Base-by-base conservation (phyloP, 2,797 vertebrate genomes). In the Siniperca scherzeri region DNA sequence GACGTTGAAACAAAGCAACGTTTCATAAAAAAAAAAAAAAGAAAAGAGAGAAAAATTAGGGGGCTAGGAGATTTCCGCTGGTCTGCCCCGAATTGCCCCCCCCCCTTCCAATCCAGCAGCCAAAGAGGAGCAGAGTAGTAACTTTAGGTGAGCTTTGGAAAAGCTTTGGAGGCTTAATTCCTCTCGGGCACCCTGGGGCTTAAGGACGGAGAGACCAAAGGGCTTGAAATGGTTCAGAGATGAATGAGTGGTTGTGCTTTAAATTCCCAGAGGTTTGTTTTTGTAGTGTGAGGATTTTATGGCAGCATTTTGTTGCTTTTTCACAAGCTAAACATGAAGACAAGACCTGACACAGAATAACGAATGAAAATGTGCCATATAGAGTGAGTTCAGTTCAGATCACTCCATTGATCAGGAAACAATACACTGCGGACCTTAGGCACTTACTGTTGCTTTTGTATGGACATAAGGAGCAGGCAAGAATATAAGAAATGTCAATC, bases 1-100 rank as follows among this genome's bases (percentile, higher is more conserved):
- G 89, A 72, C 94, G 89, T 93, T 93, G 93, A 95, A 96, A 96
- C 95, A 96, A 95, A 94, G 92, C 79, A 73, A 92, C 68, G 82
- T 91, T 92, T 94, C 87, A 89, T 78, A 25, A 55, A 84, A 73
- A 81, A 83, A 75, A 69, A 52, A 19, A 38, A 55, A 21, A 42
- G 66, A 36, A 36, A 5, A 65, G 33, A 60, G 81, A 55, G 61
- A 80, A 78, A 70, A 70, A 70, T 0, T 56, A 81, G 74, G 85
- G 84, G 88, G 72, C 82, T 79, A 52, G 60, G 81, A 93, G 88
- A 93, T 93, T 94, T 94, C 87, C 60, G 77, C 90, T 85, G 84
- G 80, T 83, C 90, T 88, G 86, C 44, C 62, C 76, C 64, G 69
- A 85, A 93, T 88, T 83, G 81, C 74, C 85, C 50, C 56, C 70